A percentile compares a stretch with the other conserved stretches of the same genome.
Evolutionary conservation across 2,113 vertebrate genomes (phyloP).

Genomic region (Machaerirhynchus nigripectus): DNA sequence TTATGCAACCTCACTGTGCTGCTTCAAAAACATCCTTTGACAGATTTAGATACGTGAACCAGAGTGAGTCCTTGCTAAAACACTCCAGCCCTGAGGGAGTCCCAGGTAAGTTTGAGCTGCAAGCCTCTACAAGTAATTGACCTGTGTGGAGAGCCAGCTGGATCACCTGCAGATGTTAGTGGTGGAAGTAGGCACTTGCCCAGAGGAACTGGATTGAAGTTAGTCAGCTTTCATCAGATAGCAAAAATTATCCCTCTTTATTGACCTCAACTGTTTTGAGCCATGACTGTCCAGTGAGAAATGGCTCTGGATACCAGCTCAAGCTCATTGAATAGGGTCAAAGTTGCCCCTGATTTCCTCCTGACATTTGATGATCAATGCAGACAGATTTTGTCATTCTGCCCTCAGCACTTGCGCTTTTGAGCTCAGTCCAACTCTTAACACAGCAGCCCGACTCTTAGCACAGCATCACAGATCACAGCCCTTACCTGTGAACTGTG

Average conservation of each 20-base stretch:
- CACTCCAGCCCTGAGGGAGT: neutral
- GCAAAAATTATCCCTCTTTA: neutral
- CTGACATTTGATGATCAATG: neutral
- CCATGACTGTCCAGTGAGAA: neutral
- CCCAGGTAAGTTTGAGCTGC: neutral
- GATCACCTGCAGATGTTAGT: neutral
- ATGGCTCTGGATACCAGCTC: neutral
- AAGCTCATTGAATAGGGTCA: neutral
- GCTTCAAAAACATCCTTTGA: conserved; percentile 6
- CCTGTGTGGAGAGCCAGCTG: neutral
- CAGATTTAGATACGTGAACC: neutral
- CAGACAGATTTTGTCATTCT: neutral
- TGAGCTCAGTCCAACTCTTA: neutral
- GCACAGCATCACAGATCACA: neutral
- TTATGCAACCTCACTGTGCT: neutral
- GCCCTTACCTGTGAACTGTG: neutral
- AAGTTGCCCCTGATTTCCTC: neutral
- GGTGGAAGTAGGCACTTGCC: neutral
- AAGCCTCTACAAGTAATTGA: neutral
- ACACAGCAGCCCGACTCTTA: fast-evolving
- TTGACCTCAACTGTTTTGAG: neutral
- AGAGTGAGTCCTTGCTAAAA: neutral
- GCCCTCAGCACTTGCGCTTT: neutral
- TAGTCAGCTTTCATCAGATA: neutral
- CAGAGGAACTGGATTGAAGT: neutral